Conservation (phyloP, 2,113 vertebrate species). For the Mellivora capensis region DNA sequence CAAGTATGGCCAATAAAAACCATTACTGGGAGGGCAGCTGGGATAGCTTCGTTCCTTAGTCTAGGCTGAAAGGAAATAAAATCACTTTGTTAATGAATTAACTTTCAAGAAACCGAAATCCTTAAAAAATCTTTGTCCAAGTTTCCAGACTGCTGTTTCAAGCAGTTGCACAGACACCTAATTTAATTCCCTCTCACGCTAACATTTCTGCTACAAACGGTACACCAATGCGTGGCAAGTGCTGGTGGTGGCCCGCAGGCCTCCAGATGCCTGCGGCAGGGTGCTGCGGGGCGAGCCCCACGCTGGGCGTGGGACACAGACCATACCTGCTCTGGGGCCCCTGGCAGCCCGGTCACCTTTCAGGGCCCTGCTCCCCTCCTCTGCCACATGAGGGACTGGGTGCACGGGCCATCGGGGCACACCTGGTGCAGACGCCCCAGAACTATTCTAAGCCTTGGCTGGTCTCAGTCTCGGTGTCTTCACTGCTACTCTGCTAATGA, state of each 20-base stretch:
- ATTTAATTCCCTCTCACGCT: not conserved
- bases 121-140: constrained; percentile 59
- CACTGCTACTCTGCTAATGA: not conserved
- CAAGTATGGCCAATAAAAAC: constrained; percentile 42
- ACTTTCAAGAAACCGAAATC: constrained; percentile 49
- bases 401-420: not conserved
- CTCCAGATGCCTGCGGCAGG: not conserved
- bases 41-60: not conserved
- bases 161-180: not conserved
- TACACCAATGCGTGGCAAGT: rapidly evolving
- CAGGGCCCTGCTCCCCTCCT: not conserved
- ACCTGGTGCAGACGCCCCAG: not conserved
- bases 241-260: not conserved
- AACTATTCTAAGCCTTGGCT: not conserved
- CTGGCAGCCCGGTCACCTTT: not conserved
- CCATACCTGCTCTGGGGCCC: not conserved
- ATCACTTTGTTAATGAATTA: constrained; percentile 57
- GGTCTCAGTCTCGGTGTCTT: not conserved
- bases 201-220: not conserved
- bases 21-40: constrained; percentile 36
- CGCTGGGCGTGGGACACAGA: not conserved
- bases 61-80: constrained; percentile 56
- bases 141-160: constrained; percentile 31
- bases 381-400: not conserved
- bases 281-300: not conserved